These are phyloP conservation scores for Apocheima hispidaria DNA, from an alignment of 2,888 invertebrate genomes.

Conservation along the genomic window DNA sequence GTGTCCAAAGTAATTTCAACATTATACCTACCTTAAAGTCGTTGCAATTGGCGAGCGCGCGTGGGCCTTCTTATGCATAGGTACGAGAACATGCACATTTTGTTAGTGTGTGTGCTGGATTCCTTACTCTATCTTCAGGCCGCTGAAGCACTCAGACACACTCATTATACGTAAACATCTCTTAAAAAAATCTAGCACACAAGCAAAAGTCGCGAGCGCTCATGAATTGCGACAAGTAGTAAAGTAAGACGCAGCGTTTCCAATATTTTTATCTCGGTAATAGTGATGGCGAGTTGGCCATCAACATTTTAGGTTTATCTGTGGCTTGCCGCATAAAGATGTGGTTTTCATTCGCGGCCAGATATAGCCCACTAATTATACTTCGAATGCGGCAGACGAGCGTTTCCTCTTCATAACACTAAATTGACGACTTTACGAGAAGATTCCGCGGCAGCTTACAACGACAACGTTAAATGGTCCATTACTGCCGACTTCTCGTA, in stretches of 20 bases:
- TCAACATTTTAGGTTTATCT: conserved; percentile 76
- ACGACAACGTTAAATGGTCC: conserved; percentile 13
- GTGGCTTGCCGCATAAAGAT: conserved; percentile 69
- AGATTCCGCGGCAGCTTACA: conserved; percentile 18
- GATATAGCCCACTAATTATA: conserved; percentile 68
- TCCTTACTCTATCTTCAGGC: background rate
- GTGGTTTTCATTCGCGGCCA: conserved; percentile 71
- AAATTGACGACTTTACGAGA: conserved; percentile 58
- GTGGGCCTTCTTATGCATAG: background rate
- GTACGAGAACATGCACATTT: background rate
- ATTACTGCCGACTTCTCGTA: conserved; percentile 18
- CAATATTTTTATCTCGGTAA: conserved; percentile 55
- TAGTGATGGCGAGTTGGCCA: conserved; percentile 53
- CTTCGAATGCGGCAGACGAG: conserved; percentile 51
- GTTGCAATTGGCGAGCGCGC: background rate
- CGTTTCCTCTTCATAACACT: conserved; percentile 58
- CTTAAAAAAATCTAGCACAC: background rate
- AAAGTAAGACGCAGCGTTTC: conserved; percentile 47
- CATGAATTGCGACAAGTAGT: background rate
- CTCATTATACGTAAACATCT: background rate
- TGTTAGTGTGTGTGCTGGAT: background rate
- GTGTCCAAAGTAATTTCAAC: conserved; percentile 14
- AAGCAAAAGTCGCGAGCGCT: background rate
- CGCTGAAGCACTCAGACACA: background rate
- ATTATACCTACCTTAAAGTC: background rate